Conservation (phyloP, 2,797 vertebrate species). For the Myotis findleyi region DNA sequence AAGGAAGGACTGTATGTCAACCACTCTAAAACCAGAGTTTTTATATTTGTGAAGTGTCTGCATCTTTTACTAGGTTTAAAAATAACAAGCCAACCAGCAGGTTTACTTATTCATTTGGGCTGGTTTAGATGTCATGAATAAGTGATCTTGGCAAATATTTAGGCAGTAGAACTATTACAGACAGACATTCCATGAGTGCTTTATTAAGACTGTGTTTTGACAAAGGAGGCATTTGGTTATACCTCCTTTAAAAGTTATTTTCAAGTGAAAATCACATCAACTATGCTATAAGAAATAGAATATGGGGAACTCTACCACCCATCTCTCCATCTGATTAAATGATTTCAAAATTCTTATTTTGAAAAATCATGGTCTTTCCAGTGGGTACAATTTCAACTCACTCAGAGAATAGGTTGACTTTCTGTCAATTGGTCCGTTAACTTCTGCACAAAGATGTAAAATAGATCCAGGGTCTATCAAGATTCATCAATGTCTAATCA, state of each 20-base stretch:
- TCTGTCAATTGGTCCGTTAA: background rate
- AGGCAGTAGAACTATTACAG: slow-evolving; percentile 42
- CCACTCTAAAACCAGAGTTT: slow-evolving; percentile 42
- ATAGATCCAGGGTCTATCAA: background rate
- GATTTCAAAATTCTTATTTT: slow-evolving; percentile 28
- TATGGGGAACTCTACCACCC: background rate
- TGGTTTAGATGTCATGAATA: slow-evolving; percentile 48
- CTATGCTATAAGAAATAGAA: background rate
- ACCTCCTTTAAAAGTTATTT: slow-evolving; percentile 51
- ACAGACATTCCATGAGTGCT: background rate
- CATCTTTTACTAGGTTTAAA: slow-evolving; percentile 65
- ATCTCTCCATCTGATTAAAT: slow-evolving; percentile 31
- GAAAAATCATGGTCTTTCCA: background rate
- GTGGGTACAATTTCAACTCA: background rate
- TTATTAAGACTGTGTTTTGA: slow-evolving; percentile 19
- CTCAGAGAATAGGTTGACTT: background rate
- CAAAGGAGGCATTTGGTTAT: background rate
- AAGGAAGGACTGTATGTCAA: background rate
- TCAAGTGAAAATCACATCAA: slow-evolving; percentile 38
- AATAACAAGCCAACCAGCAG: slow-evolving; percentile 18
- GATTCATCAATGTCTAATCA: background rate
- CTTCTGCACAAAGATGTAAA: slow-evolving; percentile 6
- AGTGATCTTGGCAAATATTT: slow-evolving; percentile 43
- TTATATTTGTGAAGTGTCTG: slow-evolving; percentile 28
- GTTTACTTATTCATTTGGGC: slow-evolving; percentile 26